These are phyloP conservation scores for Panulirus ornatus DNA, from an alignment of 1,140 invertebrate species.

Conservation along the genomic window DNA sequence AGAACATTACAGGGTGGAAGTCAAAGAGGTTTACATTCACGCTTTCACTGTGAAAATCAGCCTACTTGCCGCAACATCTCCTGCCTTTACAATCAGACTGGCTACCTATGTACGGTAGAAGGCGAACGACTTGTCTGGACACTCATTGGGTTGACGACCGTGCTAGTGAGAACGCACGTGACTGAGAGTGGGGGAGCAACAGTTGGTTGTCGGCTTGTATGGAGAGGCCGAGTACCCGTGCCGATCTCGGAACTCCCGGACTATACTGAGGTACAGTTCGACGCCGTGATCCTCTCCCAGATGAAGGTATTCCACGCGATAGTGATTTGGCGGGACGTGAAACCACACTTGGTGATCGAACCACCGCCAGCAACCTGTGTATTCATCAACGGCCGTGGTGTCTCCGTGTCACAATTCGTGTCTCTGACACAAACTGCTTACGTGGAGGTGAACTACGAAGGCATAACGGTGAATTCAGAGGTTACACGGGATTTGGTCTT, in stretches of 20 bases:
- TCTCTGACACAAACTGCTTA: not conserved
- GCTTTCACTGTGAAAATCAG: too few species aligned
- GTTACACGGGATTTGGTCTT: not conserved
- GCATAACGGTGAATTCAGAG: not conserved
- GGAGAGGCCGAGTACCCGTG: not conserved
- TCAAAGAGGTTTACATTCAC: not conserved
- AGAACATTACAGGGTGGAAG: not conserved
- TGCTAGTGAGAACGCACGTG: not conserved
- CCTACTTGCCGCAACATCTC: not conserved
- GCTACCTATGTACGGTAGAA: not conserved
- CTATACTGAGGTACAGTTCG: not conserved
- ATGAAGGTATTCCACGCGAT: not conserved
- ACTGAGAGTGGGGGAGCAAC: not conserved
- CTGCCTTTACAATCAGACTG: not conserved
- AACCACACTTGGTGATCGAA: not conserved
- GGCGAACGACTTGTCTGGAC: not conserved
- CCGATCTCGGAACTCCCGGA: not conserved
- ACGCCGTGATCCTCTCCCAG: not conserved
- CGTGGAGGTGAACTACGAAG: not conserved
- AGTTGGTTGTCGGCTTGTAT: not conserved
- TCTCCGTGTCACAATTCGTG: not conserved
- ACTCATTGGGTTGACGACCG: not conserved
- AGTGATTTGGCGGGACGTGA: not conserved
- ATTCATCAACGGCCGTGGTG: not conserved
- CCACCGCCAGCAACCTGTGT: not conserved